Evolutionary conservation across 2,113 vertebrate species (phyloP).

Genomic region (Alethe castanea): DNA sequence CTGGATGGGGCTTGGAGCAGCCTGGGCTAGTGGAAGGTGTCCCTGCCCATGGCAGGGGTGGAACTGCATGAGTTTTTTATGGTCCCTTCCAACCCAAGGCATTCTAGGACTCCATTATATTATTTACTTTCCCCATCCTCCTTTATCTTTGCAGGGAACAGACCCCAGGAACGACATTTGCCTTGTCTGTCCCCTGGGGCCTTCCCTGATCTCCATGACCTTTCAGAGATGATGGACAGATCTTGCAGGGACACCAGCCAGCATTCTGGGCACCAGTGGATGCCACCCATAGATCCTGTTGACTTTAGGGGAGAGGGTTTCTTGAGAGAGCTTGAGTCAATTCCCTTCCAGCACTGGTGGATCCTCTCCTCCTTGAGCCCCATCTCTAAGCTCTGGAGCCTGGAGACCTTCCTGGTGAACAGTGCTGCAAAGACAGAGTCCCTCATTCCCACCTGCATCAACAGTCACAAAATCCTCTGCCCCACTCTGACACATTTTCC

Average conservation of each 20-base stretch:
- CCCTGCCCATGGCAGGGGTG: neutral
- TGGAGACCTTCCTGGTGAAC: neutral
- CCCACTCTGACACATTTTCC: neutral
- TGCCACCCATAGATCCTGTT: neutral
- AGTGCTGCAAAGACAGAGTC: neutral
- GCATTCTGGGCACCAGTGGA: neutral
- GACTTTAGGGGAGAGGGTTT: neutral
- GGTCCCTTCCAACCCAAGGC: neutral
- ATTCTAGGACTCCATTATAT: neutral
- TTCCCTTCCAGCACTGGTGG: neutral
- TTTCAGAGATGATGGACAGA: neutral
- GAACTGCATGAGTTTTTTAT: neutral
- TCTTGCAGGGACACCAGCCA: neutral
- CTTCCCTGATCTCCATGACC: neutral
- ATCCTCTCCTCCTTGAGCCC: neutral
- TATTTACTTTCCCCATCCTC: neutral
- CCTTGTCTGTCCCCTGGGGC: neutral
- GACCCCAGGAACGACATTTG: fast-evolving
- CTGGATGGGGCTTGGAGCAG: fast-evolving
- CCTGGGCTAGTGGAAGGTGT: fast-evolving
- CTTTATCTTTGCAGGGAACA: neutral
- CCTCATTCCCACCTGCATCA: neutral
- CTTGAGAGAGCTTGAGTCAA: neutral
- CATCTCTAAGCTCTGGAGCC: neutral
- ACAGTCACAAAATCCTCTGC: neutral